Evolutionary conservation across 92 coral and sea anemone genomes (phyloP), one percentile per base, ranked within the genome.

Genomic region (Nematostella vectensis): DNA sequence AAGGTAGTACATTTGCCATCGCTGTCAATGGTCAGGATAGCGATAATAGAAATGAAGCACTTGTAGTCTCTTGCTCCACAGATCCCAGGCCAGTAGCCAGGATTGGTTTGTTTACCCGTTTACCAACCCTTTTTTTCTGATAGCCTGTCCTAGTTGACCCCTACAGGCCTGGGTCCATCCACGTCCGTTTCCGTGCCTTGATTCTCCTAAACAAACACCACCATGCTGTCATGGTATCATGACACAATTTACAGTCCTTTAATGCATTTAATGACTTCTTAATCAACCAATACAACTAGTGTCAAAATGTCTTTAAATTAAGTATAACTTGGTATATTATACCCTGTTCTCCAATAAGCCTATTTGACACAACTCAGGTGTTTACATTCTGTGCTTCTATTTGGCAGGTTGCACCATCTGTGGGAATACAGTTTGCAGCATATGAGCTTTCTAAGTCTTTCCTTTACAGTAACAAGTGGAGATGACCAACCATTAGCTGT

Each of bases 401-500:
- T 26, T 63, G 20, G 1, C 30, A 83, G 94, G 94, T 83, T 37
- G 94, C 94, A 2, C 94, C 94, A 3, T 68, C 82, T 11, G 87
- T 83, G 27, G 94, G 94, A 50, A 83, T 83, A 27, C 94, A 83
- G 65, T 83, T 83, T 74, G 94, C 76, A 33, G 52, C 86, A 13
- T 83, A 83, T 53, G 94, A 83, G 58, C 60, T 76, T 38, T 61
- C 80, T 9, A 83, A 83, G 49, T 67, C 82, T 40, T 56, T 83
- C 38, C 47, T 83, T 67, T 76, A 83, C 43, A 83, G 85, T 12
- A 57, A 77, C 10, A 59, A 62, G 33, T 33, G 40, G 40, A 33
- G 8, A 33, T 33, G 15, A 15, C 40, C 6, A 33, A 15, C 15
- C 40, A 33, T n/a, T n/a, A n/a, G n/a, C n/a, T n/a, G n/a, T n/a